phyloP scores from a whole-genome alignment of 2,113 vertebrate species.

The Cisticola juncidis region DNA sequence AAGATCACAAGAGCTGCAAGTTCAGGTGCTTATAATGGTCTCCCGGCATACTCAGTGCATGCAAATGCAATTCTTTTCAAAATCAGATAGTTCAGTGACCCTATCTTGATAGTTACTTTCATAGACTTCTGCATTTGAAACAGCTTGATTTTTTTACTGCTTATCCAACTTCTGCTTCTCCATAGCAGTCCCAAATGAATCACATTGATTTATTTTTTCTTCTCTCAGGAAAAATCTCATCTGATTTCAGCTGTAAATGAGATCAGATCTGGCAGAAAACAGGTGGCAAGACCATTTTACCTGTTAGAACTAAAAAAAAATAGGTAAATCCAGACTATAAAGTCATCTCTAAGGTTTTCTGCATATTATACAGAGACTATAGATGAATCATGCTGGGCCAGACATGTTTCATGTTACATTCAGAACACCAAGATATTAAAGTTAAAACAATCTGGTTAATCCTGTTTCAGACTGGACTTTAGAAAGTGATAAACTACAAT shows the following conservation, averaged over 20 bases:
- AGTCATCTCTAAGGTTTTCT: background rate
- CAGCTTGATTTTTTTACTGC: constrained; percentile 22
- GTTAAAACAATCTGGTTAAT: background rate
- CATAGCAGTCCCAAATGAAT: background rate
- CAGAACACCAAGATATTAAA: background rate
- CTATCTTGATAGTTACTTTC: constrained; percentile 21
- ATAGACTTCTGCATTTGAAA: constrained; percentile 10
- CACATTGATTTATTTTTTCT: background rate
- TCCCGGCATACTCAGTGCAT: background rate
- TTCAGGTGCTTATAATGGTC: background rate
- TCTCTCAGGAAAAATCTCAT: background rate
- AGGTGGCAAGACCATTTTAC: background rate
- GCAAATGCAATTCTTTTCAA: constrained; percentile 11
- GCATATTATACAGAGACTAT: background rate
- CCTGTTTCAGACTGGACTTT: background rate
- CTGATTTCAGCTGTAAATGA: background rate
- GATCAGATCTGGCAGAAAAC: background rate
- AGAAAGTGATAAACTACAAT: background rate
- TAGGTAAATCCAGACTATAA: background rate
- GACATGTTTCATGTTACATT: background rate
- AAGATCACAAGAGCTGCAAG: background rate
- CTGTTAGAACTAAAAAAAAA: background rate
- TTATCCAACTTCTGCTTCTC: constrained; percentile 2
- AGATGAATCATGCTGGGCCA: background rate
- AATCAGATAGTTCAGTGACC: constrained; percentile 12